These are phyloP conservation scores for Anoplius nigerrimus DNA, from an alignment of 2,888 invertebrate genomes.

Conservation along the genomic window DNA sequence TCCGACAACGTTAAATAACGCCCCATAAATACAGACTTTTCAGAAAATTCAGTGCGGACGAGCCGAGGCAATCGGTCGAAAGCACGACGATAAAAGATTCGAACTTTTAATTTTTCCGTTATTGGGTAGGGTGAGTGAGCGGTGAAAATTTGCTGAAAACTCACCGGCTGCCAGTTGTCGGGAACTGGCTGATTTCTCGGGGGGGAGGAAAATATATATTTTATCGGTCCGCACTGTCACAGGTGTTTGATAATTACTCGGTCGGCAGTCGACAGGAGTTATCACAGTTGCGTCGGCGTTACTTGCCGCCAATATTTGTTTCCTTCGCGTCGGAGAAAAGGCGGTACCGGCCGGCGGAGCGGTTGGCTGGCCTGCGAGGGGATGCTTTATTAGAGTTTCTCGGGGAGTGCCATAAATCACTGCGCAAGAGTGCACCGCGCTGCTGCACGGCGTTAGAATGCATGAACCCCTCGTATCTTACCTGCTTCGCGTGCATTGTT, in stretches of 20 bases:
- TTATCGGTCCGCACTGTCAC: background rate
- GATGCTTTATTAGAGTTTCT: constrained; percentile 62
- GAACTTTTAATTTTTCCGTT: too few relatives aligned
- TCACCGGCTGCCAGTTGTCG: too few relatives aligned
- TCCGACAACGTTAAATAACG: too few relatives aligned
- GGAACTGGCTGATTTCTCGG: background rate
- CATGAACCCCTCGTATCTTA: constrained; percentile 28
- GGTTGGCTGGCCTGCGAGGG: constrained; percentile 56
- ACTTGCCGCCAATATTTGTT: background rate
- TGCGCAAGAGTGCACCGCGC: constrained; percentile 46
- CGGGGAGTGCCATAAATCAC: constrained; percentile 61
- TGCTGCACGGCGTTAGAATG: constrained; percentile 48
- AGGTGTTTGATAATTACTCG: background rate
- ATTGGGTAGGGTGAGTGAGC: too few relatives aligned
- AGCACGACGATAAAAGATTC: too few relatives aligned
- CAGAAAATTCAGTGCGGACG: too few relatives aligned
- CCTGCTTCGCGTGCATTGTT: background rate
- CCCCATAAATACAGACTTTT: too few relatives aligned
- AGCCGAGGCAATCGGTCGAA: too few relatives aligned
- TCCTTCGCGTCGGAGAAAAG: constrained; percentile 4
- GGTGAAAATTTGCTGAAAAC: too few relatives aligned
- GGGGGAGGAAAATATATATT: too few relatives aligned
- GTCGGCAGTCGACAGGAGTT: too few relatives aligned
- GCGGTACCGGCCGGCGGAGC: background rate
- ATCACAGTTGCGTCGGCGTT: too few relatives aligned